Percentiles rank a stretch among this genome's conserved stretches.
These are phyloP conservation scores for Trachelipus rathkii DNA, from an alignment of 1,140 invertebrate species.

Conservation along the genomic window DNA sequence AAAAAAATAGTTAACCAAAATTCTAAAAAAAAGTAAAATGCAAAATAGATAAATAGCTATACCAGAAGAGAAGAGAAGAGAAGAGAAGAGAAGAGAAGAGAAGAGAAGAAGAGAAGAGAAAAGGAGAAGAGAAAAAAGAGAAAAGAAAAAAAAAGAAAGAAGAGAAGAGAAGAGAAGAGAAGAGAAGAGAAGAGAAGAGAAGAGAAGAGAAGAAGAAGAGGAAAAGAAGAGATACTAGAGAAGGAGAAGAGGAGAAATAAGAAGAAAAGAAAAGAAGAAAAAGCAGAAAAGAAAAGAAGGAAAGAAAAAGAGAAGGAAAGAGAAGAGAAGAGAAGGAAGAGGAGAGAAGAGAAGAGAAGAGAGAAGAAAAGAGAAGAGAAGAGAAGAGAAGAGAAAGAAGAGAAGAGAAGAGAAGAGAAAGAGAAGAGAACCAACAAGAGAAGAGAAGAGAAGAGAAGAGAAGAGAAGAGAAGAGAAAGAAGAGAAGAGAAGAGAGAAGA, in stretches of 20 bases:
- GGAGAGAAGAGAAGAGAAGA: background rate
- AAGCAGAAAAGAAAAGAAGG: background rate
- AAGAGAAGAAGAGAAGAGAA: background rate
- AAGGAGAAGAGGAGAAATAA: background rate
- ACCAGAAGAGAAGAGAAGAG: background rate
- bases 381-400: background rate
- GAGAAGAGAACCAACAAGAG: background rate
- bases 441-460: background rate
- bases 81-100: background rate
- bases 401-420: background rate
- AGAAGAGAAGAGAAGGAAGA: background rate
- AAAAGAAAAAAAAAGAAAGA: background rate
- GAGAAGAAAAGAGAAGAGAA: background rate
- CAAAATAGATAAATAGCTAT: no score
- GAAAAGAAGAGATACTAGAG: background rate
- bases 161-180: background rate
- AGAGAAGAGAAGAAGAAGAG: background rate
- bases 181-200: background rate
- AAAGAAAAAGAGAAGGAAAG: background rate
- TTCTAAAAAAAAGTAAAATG: no score
- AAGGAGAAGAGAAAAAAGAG: background rate
- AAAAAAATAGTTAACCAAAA: no score
- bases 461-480: background rate
- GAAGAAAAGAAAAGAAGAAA: background rate
- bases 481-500: background rate